Percentiles rank a stretch among this genome's conserved stretches.
Conservation (phyloP, 2,113 vertebrate genomes). For the Muntiacus reevesi region DNA sequence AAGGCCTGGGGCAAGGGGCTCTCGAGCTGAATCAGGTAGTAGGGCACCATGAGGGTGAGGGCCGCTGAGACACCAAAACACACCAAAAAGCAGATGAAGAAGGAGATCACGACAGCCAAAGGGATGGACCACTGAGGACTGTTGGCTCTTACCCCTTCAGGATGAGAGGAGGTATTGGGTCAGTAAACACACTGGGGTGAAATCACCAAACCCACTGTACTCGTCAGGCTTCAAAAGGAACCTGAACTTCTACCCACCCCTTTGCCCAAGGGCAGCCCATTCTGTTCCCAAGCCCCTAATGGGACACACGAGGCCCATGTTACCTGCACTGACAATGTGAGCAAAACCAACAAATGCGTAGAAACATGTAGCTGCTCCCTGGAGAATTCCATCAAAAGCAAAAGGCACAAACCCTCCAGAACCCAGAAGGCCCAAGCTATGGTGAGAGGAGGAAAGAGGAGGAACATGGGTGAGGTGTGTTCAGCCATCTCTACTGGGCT, state of each 20-base stretch:
- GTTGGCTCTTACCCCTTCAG: background rate
- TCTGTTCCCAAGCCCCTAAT: background rate
- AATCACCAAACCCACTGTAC: background rate
- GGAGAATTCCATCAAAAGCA: background rate
- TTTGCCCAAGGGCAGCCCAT: background rate
- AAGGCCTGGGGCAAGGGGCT: background rate
- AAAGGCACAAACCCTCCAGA: background rate
- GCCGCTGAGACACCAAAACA: slow-evolving; percentile 91
- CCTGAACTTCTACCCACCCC: too few species aligned
- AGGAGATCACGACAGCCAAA: background rate
- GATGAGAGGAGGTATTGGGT: background rate
- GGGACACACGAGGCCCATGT: background rate
- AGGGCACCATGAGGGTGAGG: slow-evolving; percentile 94
- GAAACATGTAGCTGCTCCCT: background rate
- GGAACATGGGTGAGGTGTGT: fast-evolving
- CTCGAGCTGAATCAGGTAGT: slow-evolving; percentile 84
- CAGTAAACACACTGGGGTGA: background rate
- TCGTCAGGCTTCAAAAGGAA: background rate
- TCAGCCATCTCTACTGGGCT: background rate
- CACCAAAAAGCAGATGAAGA: slow-evolving; percentile 80
- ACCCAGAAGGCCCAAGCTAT: background rate
- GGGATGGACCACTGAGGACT: background rate
- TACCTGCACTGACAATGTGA: fast-evolving
- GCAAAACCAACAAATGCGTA: background rate
- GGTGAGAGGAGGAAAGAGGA: background rate